phyloP scores from a whole-genome alignment of 2,888 invertebrate genomes.

The Oasisia sp. region DNA sequence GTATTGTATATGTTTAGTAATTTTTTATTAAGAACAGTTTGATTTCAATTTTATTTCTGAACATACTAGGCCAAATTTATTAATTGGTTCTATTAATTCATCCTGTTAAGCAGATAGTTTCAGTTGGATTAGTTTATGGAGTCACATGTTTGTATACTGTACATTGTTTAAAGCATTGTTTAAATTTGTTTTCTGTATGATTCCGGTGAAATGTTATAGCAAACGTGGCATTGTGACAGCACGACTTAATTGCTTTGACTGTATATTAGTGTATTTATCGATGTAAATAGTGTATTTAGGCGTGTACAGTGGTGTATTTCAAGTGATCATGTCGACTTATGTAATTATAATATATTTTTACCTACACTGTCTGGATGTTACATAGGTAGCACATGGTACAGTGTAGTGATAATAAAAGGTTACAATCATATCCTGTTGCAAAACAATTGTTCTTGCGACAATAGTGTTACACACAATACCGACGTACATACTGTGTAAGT shows the following conservation, averaged over 20 bases:
- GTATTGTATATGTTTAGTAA: neutral
- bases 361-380: neutral
- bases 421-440: neutral
- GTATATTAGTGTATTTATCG: neutral
- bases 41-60: neutral
- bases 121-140: neutral
- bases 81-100: neutral
- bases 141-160: neutral
- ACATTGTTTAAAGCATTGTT: neutral
- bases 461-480: neutral
- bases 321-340: neutral
- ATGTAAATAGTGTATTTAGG: conserved; percentile 4
- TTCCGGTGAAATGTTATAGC: neutral
- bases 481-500: neutral
- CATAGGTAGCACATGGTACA: neutral
- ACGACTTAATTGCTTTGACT: neutral
- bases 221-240: neutral
- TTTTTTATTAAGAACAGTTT: neutral
- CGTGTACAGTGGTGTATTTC: neutral
- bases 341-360: neutral
- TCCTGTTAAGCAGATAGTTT: neutral
- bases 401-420: neutral
- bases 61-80: neutral
- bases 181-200: neutral
- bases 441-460: neutral